phyloP scores from a whole-genome alignment of 2,113 vertebrate genomes.

The Pterophyllum scalare region DNA sequence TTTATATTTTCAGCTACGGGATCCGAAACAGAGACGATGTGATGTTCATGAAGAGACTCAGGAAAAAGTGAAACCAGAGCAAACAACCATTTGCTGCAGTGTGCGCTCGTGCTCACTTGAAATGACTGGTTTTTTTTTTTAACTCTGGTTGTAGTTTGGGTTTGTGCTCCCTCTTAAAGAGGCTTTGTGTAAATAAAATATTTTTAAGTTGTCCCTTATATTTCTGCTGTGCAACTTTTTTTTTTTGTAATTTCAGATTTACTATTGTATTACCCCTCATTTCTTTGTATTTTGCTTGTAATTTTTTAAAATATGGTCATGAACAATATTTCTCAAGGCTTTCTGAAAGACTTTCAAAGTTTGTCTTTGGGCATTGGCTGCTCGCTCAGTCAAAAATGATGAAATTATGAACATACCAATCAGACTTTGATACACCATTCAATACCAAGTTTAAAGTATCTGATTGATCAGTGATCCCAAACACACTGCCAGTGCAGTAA shows the following conservation, averaged over 20 bases:
- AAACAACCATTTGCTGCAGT: not conserved
- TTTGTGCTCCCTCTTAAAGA: not conserved
- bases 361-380: not conserved
- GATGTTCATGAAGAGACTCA: conserved; percentile 92
- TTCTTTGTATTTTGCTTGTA: not conserved
- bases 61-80: conserved; percentile 78
- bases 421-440: not conserved
- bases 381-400: not conserved
- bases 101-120: not conserved
- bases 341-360: not conserved
- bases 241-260: not conserved
- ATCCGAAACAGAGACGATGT: conserved; percentile 96
- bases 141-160: not conserved
- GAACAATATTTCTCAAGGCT: not conserved
- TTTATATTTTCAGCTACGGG: conserved; percentile 84
- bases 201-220: not conserved
- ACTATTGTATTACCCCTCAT: too few relatives aligned
- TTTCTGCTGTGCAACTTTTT: not conserved
- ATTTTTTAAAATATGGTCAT: not conserved
- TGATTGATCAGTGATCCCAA: not conserved
- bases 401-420: too few relatives aligned
- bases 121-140: not conserved
- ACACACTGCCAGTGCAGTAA: not conserved
- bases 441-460: not conserved
- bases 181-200: conserved; percentile 23